Percentiles rank a stretch among this genome's conserved stretches.
phyloP scores from a whole-genome alignment of 2,797 vertebrate species.

The Syncerus caffer region DNA sequence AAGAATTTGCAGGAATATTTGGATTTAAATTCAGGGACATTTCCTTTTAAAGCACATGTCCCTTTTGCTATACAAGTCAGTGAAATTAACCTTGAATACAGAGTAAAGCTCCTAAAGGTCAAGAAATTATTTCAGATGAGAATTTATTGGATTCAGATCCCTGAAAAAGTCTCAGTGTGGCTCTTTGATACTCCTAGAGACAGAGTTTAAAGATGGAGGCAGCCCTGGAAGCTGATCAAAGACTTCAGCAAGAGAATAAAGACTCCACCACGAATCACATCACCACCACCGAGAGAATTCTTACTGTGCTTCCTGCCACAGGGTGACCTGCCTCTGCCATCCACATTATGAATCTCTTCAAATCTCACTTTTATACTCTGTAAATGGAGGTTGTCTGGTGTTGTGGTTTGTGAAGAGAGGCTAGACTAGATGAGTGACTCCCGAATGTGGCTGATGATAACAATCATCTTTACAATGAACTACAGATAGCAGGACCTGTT shows the following conservation, averaged over 20 bases:
- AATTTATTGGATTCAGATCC: neutral
- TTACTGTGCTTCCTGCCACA: neutral
- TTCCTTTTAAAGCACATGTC: neutral
- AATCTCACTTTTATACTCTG: neutral
- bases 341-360: neutral
- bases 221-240: neutral
- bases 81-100: neutral
- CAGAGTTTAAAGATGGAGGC: neutral
- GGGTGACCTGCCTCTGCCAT: too few relatives aligned
- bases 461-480: neutral
- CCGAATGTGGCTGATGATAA: neutral
- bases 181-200: neutral
- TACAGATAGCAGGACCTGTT: rapidly evolving
- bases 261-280: neutral
- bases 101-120: neutral
- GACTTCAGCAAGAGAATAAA: neutral
- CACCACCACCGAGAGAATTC: neutral
- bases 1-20: neutral
- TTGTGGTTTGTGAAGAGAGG: neutral
- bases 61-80: neutral
- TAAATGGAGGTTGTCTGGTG: neutral
- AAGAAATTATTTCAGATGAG: neutral
- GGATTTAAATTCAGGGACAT: neutral
- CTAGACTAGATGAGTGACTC: neutral
- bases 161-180: neutral